These are phyloP conservation scores for Hirtodrosophila confusa DNA, from an alignment of 2,888 invertebrate species.

Conservation along the genomic window DNA sequence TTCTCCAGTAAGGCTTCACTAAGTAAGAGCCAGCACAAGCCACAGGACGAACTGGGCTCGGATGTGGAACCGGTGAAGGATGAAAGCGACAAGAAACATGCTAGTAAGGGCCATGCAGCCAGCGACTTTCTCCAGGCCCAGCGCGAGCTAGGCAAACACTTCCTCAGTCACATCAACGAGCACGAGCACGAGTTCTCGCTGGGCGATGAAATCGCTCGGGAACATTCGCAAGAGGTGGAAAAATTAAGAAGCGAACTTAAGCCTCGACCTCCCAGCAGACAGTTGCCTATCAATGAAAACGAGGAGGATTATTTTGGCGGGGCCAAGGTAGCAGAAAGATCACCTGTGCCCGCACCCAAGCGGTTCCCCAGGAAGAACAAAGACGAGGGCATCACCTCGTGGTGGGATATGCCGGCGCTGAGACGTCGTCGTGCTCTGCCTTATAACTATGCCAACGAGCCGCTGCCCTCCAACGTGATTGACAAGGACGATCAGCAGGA, in stretches of 20 bases:
- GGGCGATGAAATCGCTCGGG: constrained; percentile 16
- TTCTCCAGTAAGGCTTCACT: constrained; percentile 59
- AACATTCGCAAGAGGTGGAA: constrained; percentile 17
- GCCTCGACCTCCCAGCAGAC: background rate
- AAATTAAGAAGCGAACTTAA: constrained; percentile 1
- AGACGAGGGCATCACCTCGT: constrained; percentile 58
- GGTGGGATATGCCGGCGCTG: constrained; percentile 75
- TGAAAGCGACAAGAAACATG: constrained; percentile 33
- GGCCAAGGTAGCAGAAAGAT: constrained; percentile 31
- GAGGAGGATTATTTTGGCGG: constrained; percentile 54
- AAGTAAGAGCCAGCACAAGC: constrained; percentile 20
- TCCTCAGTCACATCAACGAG: constrained; percentile 59
- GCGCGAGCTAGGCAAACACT: constrained; percentile 64
- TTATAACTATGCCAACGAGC: constrained; percentile 31
- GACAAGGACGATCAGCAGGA: constrained; percentile 64
- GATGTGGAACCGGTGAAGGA: constrained; percentile 51
- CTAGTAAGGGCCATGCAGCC: constrained; percentile 45
- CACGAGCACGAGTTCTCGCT: constrained; percentile 42
- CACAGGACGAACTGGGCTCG: constrained; percentile 19
- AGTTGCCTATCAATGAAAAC: constrained; percentile 1
- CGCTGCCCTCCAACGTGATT: constrained; percentile 69
- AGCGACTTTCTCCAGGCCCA: constrained; percentile 68
- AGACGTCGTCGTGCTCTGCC: constrained; percentile 53
- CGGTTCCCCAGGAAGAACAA: constrained; percentile 8
- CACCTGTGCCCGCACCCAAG: constrained; percentile 18